Evolutionary conservation across 2,113 vertebrate genomes (phyloP).

Genomic region (Mesembrinibis cayennensis): DNA sequence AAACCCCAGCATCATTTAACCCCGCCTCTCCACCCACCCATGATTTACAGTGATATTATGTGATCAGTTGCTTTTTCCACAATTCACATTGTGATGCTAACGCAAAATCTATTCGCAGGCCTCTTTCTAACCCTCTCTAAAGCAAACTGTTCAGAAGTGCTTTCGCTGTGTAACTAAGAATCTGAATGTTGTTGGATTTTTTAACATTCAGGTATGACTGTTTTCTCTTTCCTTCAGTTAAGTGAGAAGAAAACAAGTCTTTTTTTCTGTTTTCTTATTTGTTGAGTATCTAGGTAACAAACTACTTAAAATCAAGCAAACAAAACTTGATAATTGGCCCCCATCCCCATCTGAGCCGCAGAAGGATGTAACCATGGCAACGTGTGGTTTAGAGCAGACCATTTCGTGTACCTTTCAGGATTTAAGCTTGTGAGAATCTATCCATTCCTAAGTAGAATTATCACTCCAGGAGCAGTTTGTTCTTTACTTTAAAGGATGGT

Average conservation of each 20-base stretch:
- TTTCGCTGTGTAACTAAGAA: constrained; percentile 13
- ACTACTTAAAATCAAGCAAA: constrained; percentile 81
- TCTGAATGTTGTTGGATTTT: neutral
- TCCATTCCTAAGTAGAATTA: constrained; percentile 73
- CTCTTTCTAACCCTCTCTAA: neutral
- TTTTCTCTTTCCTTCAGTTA: constrained; percentile 61
- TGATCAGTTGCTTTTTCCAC: constrained; percentile 21
- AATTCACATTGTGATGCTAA: neutral
- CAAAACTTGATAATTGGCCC: constrained; percentile 81
- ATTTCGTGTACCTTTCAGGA: constrained; percentile 73
- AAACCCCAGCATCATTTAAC: constrained; percentile 3
- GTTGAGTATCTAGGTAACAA: constrained; percentile 82
- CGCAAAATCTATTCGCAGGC: neutral
- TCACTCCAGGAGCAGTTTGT: constrained; percentile 58
- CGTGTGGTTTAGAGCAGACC: constrained; percentile 66
- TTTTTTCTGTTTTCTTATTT: constrained; percentile 71
- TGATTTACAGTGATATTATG: neutral
- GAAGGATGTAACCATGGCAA: constrained; percentile 78
- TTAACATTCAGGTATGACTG: constrained; percentile 3
- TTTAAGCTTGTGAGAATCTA: constrained; percentile 72
- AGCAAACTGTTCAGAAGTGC: constrained; percentile 32
- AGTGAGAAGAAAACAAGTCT: constrained; percentile 63
- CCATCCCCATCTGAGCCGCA: constrained; percentile 72
- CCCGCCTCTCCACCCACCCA: neutral
- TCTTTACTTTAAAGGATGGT: constrained; percentile 59